A percentile compares a stretch with the other conserved stretches of the same genome.
These are phyloP conservation scores for Catocala nupta DNA, from an alignment of 2,888 invertebrate genomes.

Conservation along the genomic window DNA sequence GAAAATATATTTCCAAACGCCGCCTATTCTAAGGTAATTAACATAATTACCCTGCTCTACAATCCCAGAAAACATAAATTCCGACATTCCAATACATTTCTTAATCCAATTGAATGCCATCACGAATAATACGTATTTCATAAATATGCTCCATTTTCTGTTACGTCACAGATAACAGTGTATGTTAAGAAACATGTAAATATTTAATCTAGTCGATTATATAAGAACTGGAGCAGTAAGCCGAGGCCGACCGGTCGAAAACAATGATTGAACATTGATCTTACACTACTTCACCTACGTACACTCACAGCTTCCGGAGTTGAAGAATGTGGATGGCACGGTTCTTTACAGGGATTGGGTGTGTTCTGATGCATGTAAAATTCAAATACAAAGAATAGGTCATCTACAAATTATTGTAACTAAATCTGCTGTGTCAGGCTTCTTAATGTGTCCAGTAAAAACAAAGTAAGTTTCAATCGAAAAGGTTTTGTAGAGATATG, in stretches of 20 bases:
- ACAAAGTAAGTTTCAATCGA: no score
- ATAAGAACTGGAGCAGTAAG: slow-evolving; percentile 34
- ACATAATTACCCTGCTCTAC: slow-evolving; percentile 2
- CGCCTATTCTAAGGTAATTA: slow-evolving; percentile 3
- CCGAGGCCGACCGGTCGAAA: slow-evolving; percentile 35
- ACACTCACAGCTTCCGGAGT: not conserved
- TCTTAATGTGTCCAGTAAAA: no score
- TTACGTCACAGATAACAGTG: slow-evolving; percentile 10
- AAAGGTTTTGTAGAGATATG: no score
- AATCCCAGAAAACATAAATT: not conserved
- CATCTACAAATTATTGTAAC: no score
- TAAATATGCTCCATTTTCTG: not conserved
- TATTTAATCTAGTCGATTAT: slow-evolving; percentile 9
- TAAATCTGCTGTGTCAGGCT: no score
- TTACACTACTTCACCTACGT: slow-evolving; percentile 7
- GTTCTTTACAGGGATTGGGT: not conserved
- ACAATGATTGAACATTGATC: slow-evolving; percentile 18
- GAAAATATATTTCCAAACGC: slow-evolving; percentile 2
- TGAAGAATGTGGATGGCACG: slow-evolving; percentile 1
- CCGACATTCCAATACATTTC: slow-evolving; percentile 2
- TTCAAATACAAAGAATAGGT: no score
- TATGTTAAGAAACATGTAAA: slow-evolving; percentile 1
- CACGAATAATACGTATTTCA: slow-evolving; percentile 8
- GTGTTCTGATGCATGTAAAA: no score
- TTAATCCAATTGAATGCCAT: slow-evolving; percentile 10